These are phyloP conservation scores for Zoanthus gigantus DNA, from an alignment of 92 coral and sea anemone genomes.

Conservation along the genomic window DNA sequence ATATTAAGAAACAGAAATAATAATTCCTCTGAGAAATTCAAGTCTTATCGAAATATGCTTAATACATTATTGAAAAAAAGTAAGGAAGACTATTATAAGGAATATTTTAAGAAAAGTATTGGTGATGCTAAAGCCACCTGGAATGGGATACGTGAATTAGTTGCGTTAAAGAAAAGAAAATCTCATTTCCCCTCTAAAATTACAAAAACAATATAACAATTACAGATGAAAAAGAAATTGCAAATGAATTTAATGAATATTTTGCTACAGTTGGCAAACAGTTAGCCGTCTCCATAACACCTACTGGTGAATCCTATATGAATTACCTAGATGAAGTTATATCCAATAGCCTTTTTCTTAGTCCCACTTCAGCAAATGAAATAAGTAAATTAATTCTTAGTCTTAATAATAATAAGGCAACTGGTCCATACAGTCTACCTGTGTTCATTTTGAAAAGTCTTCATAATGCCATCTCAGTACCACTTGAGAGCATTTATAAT, in stretches of 20 bases:
- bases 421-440: constrained; percentile 61
- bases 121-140: constrained; percentile 50
- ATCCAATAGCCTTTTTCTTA: no score
- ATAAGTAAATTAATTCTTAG: constrained; percentile 13
- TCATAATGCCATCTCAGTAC: constrained; percentile 29
- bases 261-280: constrained; percentile 51
- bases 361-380: constrained; percentile 1
- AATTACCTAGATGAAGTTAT: no score
- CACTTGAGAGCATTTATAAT: constrained; percentile 45
- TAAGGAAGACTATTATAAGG: constrained; percentile 51
- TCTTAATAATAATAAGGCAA: constrained; percentile 39
- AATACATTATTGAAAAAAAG: constrained; percentile 50
- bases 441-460: constrained; percentile 32
- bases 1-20: constrained; percentile 31
- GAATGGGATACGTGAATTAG: constrained; percentile 48
- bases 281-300: constrained; percentile 40
- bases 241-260: constrained; percentile 22
- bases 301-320: not conserved
- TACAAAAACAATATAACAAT: constrained; percentile 13
- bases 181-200: constrained; percentile 7
- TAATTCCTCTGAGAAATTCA: constrained; percentile 26
- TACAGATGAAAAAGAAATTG: constrained; percentile 31
- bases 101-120: constrained; percentile 29
- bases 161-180: not conserved
- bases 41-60: not conserved